Conservation (phyloP, 2,113 vertebrate genomes). For the Sisor rabdophorus region DNA sequence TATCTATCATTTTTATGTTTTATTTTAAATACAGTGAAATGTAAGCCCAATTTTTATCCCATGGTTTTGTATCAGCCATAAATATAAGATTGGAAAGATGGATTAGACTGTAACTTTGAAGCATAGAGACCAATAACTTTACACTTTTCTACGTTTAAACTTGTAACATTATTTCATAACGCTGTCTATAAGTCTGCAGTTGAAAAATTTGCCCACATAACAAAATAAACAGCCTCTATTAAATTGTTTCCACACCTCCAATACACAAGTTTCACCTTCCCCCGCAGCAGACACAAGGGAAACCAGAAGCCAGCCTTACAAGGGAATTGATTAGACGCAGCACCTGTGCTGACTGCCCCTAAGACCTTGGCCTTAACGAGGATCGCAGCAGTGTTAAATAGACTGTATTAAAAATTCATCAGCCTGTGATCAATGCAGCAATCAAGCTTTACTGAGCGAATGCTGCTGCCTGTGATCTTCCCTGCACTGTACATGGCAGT, state of each 20-base stretch:
- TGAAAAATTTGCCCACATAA: conserved; percentile 18
- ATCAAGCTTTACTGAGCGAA: conserved; percentile 44
- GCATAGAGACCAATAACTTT: not conserved
- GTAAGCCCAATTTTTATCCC: not conserved
- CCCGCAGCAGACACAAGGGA: conserved; percentile 22
- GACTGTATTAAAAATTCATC: conserved; percentile 51
- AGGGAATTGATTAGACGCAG: conserved; percentile 35
- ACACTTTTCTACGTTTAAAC: not conserved
- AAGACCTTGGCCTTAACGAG: conserved; percentile 49
- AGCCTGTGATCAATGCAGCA: conserved; percentile 47
- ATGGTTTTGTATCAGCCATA: not conserved
- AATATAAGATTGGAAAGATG: not conserved
- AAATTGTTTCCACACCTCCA: conserved; percentile 18
- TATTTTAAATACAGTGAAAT: not conserved
- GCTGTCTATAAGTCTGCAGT: not conserved
- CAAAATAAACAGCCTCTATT: conserved; percentile 13
- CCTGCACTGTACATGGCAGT: conserved; percentile 29
- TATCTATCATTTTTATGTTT: conserved; percentile 13
- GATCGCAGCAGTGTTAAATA: conserved; percentile 48
- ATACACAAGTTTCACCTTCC: conserved; percentile 36
- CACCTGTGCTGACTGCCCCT: conserved; percentile 36
- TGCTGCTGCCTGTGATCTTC: conserved; percentile 45
- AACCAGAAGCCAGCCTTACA: conserved; percentile 40
- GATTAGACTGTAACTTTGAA: not conserved
- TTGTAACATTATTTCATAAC: not conserved